Conservation (phyloP, 1,140 invertebrate species). For the Reticulitermes speratus region DNA sequence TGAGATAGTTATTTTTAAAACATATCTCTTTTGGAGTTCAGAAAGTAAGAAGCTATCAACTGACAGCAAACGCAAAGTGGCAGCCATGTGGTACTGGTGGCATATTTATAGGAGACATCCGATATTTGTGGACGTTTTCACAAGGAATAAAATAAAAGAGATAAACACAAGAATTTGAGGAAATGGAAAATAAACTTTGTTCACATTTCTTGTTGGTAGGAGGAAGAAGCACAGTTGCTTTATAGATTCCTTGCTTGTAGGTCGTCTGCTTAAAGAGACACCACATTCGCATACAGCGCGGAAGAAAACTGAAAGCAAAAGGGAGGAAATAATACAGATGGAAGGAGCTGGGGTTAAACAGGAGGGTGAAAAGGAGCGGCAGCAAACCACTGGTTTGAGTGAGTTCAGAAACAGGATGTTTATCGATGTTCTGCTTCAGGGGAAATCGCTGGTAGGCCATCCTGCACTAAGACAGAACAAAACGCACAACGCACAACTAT, state of each 20-base stretch:
- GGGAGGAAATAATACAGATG: background rate
- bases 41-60: background rate
- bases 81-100: background rate
- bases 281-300: background rate
- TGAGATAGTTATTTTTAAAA: background rate
- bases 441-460: background rate
- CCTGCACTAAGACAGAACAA: background rate
- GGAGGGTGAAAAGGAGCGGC: background rate
- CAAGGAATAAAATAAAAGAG: background rate
- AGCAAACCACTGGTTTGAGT: background rate
- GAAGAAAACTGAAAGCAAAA: background rate
- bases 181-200: constrained; percentile 3
- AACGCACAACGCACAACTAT: background rate
- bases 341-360: background rate
- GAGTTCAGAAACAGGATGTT: background rate
- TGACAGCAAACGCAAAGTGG: background rate
- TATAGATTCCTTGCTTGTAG: background rate
- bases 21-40: background rate
- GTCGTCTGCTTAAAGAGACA: background rate
- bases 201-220: background rate
- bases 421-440: too few species aligned
- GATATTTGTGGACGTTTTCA: background rate
- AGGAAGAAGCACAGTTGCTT: background rate
- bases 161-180: background rate
- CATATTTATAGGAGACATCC: background rate